Evolutionary conservation across 2,113 vertebrate genomes (phyloP), one percentile per base, ranked within the genome.

Genomic region (Diadophis punctatus): DNA sequence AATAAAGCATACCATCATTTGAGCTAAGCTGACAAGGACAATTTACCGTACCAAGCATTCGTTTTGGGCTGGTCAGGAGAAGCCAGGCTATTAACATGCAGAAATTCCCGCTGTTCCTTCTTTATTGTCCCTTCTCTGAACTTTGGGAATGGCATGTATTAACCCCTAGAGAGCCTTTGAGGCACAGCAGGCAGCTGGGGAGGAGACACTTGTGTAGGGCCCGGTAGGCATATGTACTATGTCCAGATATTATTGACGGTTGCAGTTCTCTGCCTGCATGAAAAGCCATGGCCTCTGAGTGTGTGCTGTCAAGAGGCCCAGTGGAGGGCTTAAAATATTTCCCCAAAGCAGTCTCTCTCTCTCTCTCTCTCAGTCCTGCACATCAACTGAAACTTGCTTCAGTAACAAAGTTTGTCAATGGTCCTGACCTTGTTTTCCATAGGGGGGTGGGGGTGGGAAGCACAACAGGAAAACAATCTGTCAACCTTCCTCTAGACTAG

Each of bases 1-100:
- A 98, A 97, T 98, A 98, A 98, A 98, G 97, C 98, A 98, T 98
- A 98, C 98, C 97, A 98, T 98, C 97, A 97, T 97, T 97, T 97
- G 98, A 98, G 97, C 97, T 96, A 96, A 98, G 97, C 98, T 98
- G 98, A 98, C 98, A 98, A 97, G 98, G 97, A 98, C 98, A 98
- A 98, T 98, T 98, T 98, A 98, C 97, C 97, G 97, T 97, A 97
- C 97, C 94, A 95, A 96, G 97, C 97, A 96, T 98, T 98, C 94
- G 96, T 97, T 97, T 97, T 97, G 97, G 97, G 97, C 97, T 97
- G 97, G 98, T 98, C 96, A 86, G 97, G 97, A 96, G 96, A 97
- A 96, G 97, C 97, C 95, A 93, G 89, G 95, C 96, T 96, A 98
- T 98, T 98, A 98, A 98, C 97, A 97, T 97, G 97, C 97, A 97